A percentile compares a stretch with the other conserved stretches of the same genome.
Evolutionary conservation across 2,797 vertebrate species (phyloP).

Genomic region (Pyrocephalus nanus): DNA sequence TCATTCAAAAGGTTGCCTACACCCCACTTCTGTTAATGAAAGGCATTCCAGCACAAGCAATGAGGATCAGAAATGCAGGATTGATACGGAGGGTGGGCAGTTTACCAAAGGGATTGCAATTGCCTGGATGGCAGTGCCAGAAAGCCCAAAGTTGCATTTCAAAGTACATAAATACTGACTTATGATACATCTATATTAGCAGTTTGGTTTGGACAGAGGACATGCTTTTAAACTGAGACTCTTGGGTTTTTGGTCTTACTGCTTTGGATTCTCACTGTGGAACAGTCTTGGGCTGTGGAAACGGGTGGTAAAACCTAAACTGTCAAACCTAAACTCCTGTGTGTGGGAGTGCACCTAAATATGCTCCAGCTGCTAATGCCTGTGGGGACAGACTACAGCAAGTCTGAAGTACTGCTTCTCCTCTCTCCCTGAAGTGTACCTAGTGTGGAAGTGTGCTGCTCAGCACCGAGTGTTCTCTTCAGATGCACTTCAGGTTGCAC

Average conservation of each 20-base stretch:
- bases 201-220: not conserved
- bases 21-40: not conserved
- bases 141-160: not conserved
- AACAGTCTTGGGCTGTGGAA: not conserved
- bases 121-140: not conserved
- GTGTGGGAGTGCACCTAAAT: not conserved
- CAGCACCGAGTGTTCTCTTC: not conserved
- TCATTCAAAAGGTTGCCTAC: accelerated
- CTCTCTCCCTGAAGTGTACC: not conserved
- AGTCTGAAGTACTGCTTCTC: not conserved
- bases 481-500: not conserved
- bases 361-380: not conserved
- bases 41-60: not conserved
- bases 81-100: accelerated
- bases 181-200: not conserved
- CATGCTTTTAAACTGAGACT: not conserved
- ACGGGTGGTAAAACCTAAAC: too few relatives aligned
- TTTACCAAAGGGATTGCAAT: not conserved
- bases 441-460: not conserved
- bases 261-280: not conserved
- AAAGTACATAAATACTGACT: not conserved
- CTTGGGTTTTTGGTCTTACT: not conserved
- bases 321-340: not conserved
- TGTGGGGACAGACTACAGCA: not conserved
- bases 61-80: not conserved